Percentiles rank a stretch among this genome's conserved stretches.
Conservation (phyloP, 2,113 vertebrate species). For the Elgaria multicarinata region DNA sequence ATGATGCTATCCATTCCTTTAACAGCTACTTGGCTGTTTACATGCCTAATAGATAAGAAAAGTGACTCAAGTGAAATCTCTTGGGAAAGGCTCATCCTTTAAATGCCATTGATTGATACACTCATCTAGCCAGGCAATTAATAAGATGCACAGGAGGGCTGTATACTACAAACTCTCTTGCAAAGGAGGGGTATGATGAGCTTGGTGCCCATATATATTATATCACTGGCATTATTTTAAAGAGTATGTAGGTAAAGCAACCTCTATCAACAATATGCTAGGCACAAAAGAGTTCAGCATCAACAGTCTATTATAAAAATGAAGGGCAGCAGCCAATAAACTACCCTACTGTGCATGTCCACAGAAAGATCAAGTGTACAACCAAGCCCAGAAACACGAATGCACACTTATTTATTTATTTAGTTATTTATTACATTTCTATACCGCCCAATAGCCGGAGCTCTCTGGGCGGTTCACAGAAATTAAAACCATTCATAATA, state of each 20-base stretch:
- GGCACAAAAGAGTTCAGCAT: neutral
- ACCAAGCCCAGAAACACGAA: neutral
- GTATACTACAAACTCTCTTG: neutral
- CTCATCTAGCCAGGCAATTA: neutral
- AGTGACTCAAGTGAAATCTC: neutral
- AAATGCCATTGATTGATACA: neutral
- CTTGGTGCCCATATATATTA: neutral
- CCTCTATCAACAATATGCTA: neutral
- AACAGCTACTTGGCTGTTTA: neutral
- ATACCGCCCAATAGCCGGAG: no score
- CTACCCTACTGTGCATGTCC: neutral
- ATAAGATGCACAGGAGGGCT: neutral
- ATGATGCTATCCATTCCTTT: fast-evolving
- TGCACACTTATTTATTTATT: no score
- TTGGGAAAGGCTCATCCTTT: neutral
- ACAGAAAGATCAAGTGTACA: no score
- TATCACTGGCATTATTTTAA: neutral
- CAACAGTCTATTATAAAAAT: neutral
- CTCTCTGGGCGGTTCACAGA: no score
- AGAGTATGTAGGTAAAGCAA: neutral
- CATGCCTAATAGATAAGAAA: neutral
- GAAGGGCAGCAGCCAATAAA: neutral
- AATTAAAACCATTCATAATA: no score
- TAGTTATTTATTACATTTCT: no score
- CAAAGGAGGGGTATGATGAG: no score